Conservation (phyloP, 2,113 vertebrate genomes). For the Cheilinus undulatus region DNA sequence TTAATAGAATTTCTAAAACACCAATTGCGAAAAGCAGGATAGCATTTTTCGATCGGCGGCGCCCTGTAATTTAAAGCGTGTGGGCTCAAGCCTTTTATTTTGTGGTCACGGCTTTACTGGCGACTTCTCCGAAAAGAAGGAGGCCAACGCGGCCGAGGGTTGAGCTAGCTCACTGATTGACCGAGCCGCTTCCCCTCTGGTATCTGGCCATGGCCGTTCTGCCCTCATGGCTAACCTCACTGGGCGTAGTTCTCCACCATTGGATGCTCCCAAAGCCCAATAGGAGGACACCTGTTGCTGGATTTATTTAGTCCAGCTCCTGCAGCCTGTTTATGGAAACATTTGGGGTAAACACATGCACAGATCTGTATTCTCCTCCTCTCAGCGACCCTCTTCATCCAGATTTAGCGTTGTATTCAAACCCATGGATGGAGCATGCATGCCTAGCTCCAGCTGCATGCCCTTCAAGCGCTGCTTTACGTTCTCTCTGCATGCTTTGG, state of each 20-base stretch:
- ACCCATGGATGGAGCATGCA: too few species aligned
- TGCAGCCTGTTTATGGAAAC: constrained; percentile 56
- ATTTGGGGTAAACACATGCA: constrained; percentile 64
- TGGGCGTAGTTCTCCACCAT: constrained; percentile 61
- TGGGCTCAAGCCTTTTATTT: constrained; percentile 84
- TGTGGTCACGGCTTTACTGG: constrained; percentile 78
- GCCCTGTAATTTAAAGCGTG: constrained; percentile 79
- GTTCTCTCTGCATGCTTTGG: not conserved
- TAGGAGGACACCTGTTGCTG: constrained; percentile 79
- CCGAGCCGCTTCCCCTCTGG: constrained; percentile 64
- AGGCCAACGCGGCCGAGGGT: constrained; percentile 51
- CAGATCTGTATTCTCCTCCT: constrained; percentile 11
- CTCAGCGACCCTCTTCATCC: too few species aligned
- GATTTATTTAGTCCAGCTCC: constrained; percentile 64
- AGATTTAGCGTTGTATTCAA: too few species aligned
- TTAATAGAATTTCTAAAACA: constrained; percentile 80
- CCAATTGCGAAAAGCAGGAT: constrained; percentile 74
- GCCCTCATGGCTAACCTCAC: constrained; percentile 72
- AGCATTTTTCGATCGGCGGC: constrained; percentile 75
- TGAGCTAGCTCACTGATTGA: constrained; percentile 63
- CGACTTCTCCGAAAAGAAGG: constrained; percentile 65
- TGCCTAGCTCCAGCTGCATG: not conserved
- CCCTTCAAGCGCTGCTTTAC: too few species aligned
- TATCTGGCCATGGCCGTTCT: constrained; percentile 62
- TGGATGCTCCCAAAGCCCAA: constrained; percentile 62